Evolutionary conservation across 1,140 invertebrate genomes (phyloP), one percentile per base, ranked within the genome.

Genomic region (Tyrophagus putrescentiae): DNA sequence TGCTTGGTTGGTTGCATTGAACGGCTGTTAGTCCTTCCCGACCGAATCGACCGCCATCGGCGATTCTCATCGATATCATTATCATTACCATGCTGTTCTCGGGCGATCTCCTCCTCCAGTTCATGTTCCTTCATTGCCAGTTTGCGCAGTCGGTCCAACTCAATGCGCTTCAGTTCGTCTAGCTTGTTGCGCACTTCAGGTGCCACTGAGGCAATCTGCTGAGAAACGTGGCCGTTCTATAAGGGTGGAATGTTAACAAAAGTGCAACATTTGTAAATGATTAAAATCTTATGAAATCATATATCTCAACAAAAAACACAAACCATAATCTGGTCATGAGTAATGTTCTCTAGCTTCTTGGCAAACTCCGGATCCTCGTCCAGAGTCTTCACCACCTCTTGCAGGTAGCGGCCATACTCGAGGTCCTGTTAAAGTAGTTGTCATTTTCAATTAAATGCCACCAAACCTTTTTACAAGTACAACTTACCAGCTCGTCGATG

Each of bases 121-220:
- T 71, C 81, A 70, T 79, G 80, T 71, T 85, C 77, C 71, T 75
- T 80, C 76, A 61, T 78, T 18, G 76, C 74, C 23, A 88, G 71
- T 59, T 84, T 78, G 18, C 83, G 79, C 1, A 96, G 72, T 29
- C 80, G 69, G 48, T 89, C 82, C 42, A 98, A 65, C 76, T 98
- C 93, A 31, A 80, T 77, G 50, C 93, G 75, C 72, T 98, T 98
- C 18, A 96, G 77, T 75, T 98, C 92, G 71, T 98, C 91, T 23
- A 98, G 72, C 72, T 84, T 85, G 1, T 81, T 82, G 64, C 92
- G 79, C 0, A 96, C 80, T 68, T 86, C 79, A 69, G 93, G 88
- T 69, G 81, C 81, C 0, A 94, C 87, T 70, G 85, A 87, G 66
- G 94, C 85, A 60, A 98, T 72, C 67, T 96, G 84, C 57, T 84